Percentiles rank a stretch among this genome's conserved stretches.
phyloP scores from a whole-genome alignment of 2,113 vertebrate genomes.

The Pleuronectes platessa region DNA sequence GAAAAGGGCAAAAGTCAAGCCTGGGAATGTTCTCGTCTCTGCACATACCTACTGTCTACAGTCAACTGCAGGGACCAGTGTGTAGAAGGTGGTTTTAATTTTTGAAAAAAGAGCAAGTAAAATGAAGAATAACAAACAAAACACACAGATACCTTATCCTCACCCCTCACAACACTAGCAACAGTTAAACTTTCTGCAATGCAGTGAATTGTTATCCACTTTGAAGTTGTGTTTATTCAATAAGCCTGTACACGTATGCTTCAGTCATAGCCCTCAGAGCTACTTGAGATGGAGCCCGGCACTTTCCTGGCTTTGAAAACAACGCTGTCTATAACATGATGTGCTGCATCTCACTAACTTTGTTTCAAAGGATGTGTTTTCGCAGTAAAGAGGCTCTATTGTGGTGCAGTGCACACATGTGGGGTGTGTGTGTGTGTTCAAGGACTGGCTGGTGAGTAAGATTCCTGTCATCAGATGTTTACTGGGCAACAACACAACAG shows the following conservation, averaged over 20 bases:
- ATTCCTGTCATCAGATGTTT: background rate
- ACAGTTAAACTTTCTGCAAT: slow-evolving; percentile 30
- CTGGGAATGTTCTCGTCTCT: slow-evolving; percentile 21
- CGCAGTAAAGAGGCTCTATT: background rate
- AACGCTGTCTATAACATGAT: slow-evolving; percentile 30
- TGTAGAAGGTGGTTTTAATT: slow-evolving; percentile 3
- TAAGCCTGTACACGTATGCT: slow-evolving; percentile 30
- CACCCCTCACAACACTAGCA: slow-evolving; percentile 13
- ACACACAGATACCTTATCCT: background rate
- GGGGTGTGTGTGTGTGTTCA: background rate
- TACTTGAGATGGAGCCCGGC: slow-evolving; percentile 9
- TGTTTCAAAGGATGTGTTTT: slow-evolving; percentile 8
- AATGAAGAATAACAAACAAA: slow-evolving; percentile 4
- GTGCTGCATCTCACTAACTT: background rate
- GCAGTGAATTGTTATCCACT: slow-evolving; percentile 27
- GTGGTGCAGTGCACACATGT: background rate
- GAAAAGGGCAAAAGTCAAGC: slow-evolving; percentile 47
- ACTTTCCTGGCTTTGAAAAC: slow-evolving; percentile 38
- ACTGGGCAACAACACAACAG: background rate
- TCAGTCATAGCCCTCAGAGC: slow-evolving; percentile 33
- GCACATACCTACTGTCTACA: slow-evolving; percentile 23
- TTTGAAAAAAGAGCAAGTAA: background rate
- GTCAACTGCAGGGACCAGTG: slow-evolving; percentile 24
- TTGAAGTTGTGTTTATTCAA: slow-evolving; percentile 39
- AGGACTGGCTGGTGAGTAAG: background rate